phyloP scores from a whole-genome alignment of 2,113 vertebrate genomes.

The Motacilla tschutschensis region DNA sequence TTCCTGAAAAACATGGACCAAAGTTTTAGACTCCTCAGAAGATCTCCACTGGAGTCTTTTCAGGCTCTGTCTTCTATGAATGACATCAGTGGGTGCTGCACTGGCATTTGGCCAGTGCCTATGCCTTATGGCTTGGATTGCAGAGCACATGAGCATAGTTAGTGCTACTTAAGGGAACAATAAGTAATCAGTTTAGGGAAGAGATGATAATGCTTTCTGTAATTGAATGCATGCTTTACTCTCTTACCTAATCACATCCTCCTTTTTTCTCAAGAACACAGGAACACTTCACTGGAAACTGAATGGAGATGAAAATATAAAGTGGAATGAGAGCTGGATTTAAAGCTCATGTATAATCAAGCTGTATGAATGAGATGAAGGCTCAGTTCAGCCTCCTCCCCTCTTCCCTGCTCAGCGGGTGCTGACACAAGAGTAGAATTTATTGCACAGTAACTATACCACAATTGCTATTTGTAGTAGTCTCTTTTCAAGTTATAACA shows the following conservation, averaged over 20 bases:
- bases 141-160: background rate
- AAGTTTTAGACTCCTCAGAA: background rate
- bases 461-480: background rate
- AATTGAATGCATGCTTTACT: background rate
- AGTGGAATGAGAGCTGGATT: background rate
- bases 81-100: background rate
- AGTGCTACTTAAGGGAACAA: constrained; percentile 7
- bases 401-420: background rate
- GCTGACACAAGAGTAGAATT: background rate
- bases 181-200: constrained; percentile 25
- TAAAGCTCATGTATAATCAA: background rate
- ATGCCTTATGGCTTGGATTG: background rate
- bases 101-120: background rate
- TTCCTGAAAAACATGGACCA: background rate
- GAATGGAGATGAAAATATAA: constrained; percentile 14
- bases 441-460: background rate
- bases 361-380: background rate
- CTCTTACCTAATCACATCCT: background rate
- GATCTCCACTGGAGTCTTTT: background rate
- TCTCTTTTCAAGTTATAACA: background rate
- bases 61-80: background rate
- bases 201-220: background rate
- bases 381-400: background rate
- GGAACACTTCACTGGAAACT: constrained; percentile 2
- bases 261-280: constrained; percentile 16